These are phyloP conservation scores for Galagoides demidoff DNA, from an alignment of 2,797 vertebrate genomes.

Conservation along the genomic window DNA sequence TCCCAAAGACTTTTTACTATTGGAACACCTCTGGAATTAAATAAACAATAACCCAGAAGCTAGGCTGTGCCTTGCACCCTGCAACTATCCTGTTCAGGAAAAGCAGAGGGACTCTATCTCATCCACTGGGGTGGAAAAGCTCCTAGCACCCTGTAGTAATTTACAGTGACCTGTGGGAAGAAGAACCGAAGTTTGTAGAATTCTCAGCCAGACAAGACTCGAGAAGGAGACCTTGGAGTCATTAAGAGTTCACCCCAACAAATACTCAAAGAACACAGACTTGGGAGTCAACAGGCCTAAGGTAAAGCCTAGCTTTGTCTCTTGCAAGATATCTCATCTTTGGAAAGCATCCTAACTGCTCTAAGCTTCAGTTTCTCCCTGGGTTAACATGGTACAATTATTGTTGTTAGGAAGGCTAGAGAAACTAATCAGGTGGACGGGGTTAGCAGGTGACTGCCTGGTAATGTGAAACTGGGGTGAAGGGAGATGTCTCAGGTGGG, in stretches of 20 bases:
- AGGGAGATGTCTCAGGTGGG: background rate
- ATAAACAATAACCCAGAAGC: slow-evolving; percentile 62
- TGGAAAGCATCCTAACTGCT: background rate
- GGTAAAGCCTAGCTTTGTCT: background rate
- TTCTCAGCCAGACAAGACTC: background rate
- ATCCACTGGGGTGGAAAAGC: too few species aligned
- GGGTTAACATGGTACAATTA: background rate
- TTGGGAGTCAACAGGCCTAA: background rate
- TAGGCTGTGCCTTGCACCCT: slow-evolving; percentile 68
- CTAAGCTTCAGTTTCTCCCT: background rate
- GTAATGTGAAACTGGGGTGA: background rate
- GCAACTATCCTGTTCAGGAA: slow-evolving; percentile 52
- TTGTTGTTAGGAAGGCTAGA: background rate
- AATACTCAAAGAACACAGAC: background rate
- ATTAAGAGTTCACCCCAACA: background rate
- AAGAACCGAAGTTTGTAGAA: background rate
- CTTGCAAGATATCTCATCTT: background rate
- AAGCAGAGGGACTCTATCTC: background rate
- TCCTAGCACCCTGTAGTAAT: background rate
- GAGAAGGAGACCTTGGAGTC: background rate
- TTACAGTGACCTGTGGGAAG: background rate
- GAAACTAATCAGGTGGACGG: background rate
- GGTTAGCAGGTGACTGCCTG: background rate
- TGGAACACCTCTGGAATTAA: slow-evolving; percentile 74
- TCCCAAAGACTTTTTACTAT: slow-evolving; percentile 54